These are phyloP conservation scores for Metallyticus violacea DNA, from an alignment of 2,888 invertebrate genomes.

Conservation along the genomic window DNA sequence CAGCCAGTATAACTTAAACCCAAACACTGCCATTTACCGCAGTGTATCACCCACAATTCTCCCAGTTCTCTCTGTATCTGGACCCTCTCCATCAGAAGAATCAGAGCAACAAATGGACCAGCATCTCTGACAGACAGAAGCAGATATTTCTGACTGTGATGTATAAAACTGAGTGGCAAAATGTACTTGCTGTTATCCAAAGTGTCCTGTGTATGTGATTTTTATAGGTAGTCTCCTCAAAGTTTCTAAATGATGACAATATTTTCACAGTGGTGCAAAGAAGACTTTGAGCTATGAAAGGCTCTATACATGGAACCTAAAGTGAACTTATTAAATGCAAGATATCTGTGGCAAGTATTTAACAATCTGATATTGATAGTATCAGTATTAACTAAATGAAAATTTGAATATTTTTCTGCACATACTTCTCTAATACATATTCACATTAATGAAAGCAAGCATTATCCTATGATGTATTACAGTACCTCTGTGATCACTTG, in stretches of 20 bases:
- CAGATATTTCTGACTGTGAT: neutral
- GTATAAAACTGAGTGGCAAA: neutral
- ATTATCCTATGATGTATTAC: neutral
- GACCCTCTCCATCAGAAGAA: slow-evolving; percentile 62
- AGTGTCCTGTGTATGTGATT: too few species aligned
- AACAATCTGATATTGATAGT: neutral
- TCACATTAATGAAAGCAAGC: neutral
- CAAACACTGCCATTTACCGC: neutral
- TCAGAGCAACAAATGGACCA: slow-evolving; percentile 53
- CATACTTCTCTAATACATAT: neutral
- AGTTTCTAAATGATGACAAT: neutral
- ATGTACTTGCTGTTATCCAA: too few species aligned
- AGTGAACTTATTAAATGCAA: neutral
- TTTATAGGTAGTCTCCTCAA: too few species aligned
- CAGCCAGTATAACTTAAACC: neutral
- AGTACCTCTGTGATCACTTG: neutral
- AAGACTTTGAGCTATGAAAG: neutral
- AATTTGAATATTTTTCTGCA: neutral
- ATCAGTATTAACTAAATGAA: neutral
- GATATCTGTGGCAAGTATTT: neutral
- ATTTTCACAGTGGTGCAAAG: neutral
- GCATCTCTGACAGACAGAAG: slow-evolving; percentile 11
- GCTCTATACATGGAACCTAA: too few species aligned
- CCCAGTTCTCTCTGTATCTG: slow-evolving; percentile 74
- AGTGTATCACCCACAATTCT: slow-evolving; percentile 41